Base-by-base conservation (phyloP, 2,888 invertebrate genomes). In the Metalampra italica region DNA sequence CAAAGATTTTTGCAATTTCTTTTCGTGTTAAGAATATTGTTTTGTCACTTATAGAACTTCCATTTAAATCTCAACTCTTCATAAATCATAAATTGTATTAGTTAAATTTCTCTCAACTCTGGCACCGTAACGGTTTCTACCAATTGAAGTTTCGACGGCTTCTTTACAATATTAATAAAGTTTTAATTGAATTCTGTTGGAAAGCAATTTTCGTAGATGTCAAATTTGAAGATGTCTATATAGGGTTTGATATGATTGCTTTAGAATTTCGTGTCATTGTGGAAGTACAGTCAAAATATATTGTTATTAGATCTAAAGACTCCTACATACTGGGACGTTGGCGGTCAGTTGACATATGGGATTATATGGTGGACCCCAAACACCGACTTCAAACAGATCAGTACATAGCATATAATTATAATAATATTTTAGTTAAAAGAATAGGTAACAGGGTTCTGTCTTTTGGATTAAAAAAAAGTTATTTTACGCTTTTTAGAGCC, bases 121-220 rank as follows among this genome's bases (percentile, higher is more conserved):
- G 68, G 68, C 71, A 73, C 68, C 74, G 78, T 76, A 80, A 79
- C 81, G 77, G 75, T 80, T 79, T 78, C 78, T 68, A 58, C 69
- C 72, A 76, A 77, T 78, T 71, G 68, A 73, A 80, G 72, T 76
- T 71, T 74, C 69, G 72, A 64, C 71, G 75, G 78, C 81, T 43
- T 81, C 82, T 80, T 79, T 77, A 75, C 73, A 71, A 82, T 83
- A 86, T 87, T 82, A 85, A 84, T 86, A 83, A 87, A 88, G 82
- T 82, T 88, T 88, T 85, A 88, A 87, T 87, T 84, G 82, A 84
- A 86, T 85, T 75, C 71, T 67, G 78, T 74, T 68, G 64, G 70
- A 75, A 72, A 79, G 78, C 71, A 78, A 81, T 78, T 79, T 80
- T 75, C 62, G 68, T 67, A 65, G 72, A 75, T 78, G 76, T 74